phyloP scores from a whole-genome alignment of 2,797 vertebrate genomes.

The Emys orbicularis region DNA sequence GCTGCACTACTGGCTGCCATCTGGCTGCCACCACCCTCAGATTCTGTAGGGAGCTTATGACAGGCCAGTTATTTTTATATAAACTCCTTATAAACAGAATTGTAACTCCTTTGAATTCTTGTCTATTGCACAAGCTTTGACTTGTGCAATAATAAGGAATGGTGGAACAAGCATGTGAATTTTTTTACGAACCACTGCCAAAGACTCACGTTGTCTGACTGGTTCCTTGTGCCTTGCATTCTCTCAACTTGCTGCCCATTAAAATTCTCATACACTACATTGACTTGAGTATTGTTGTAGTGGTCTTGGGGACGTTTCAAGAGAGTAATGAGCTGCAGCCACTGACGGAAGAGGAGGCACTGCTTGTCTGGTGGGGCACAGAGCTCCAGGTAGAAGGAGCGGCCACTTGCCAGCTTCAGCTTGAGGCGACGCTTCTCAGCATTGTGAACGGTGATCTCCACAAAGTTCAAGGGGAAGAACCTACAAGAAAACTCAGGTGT shows the following conservation, averaged over 20 bases:
- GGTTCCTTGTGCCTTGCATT: neutral
- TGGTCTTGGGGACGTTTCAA: constrained; percentile 26
- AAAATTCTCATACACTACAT: constrained; percentile 1
- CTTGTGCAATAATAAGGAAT: neutral
- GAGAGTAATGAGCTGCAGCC: constrained; percentile 69
- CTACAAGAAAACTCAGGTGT: constrained; percentile 53
- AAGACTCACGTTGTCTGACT: constrained; percentile 11
- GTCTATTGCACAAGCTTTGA: neutral
- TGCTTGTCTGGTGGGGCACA: constrained; percentile 52
- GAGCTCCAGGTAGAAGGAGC: constrained; percentile 77
- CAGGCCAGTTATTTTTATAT: neutral
- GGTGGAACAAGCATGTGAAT: neutral
- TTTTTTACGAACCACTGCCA: neutral
- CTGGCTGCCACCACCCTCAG: neutral
- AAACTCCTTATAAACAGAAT: neutral
- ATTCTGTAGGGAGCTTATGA: neutral
- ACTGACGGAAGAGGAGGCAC: constrained; percentile 60
- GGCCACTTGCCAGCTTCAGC: constrained; percentile 72
- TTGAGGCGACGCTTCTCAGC: constrained; percentile 61
- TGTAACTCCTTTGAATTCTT: neutral
- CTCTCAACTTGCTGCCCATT: neutral
- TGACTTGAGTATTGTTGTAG: neutral
- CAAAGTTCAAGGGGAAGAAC: constrained; percentile 76
- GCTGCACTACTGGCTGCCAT: neutral
- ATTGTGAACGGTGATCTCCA: constrained; percentile 75